Evolutionary conservation across 2,888 invertebrate species (phyloP).

Genomic region (Thymelicus lineola): DNA sequence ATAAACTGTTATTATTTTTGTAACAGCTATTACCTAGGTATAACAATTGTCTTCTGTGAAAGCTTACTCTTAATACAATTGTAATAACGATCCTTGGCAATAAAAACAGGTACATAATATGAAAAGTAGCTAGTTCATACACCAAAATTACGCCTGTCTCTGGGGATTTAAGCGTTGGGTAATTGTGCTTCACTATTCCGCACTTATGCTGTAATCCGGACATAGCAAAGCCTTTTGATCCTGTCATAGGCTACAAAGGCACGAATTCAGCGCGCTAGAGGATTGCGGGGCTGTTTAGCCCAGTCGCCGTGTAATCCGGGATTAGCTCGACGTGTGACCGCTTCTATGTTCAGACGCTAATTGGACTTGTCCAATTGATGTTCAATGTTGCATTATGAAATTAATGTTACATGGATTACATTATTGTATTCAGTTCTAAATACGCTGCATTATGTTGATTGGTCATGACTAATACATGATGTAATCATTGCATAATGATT

Average conservation of each 20-base stretch:
- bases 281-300: conserved; percentile 68
- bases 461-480: no score
- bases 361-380: conserved; percentile 65
- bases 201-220: conserved; percentile 50
- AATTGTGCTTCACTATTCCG: conserved; percentile 16
- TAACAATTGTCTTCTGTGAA: no score
- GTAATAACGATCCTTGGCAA: no score
- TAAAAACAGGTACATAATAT: background rate
- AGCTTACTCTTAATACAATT: no score
- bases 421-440: conserved; percentile 17
- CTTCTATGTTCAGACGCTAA: conserved; percentile 64
- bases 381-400: conserved; percentile 55
- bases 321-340: conserved; percentile 72
- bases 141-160: background rate
- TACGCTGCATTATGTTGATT: background rate
- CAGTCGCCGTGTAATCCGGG: conserved; percentile 70
- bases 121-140: background rate
- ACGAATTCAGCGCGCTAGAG: conserved; percentile 70
- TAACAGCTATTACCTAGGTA: no score
- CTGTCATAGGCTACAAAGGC: conserved; percentile 79
- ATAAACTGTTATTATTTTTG: no score
- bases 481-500: no score
- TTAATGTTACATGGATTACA: conserved; percentile 51
- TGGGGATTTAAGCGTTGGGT: conserved; percentile 2
- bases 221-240: conserved; percentile 69